phyloP scores from a whole-genome alignment of 2,888 invertebrate species.

The Pantelozetes paolii region DNA sequence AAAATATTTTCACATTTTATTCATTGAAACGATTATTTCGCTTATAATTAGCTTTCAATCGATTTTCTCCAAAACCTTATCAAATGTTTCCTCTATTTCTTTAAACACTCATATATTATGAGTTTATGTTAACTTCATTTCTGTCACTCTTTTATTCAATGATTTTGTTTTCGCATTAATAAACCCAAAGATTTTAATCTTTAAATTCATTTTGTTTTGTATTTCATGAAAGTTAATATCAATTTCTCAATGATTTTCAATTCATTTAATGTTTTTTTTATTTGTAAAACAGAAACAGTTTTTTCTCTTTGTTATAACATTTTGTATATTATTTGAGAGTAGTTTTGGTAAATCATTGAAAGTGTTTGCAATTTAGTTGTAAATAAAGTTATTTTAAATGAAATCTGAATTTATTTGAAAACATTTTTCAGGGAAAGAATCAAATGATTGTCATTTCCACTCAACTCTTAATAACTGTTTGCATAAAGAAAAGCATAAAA shows the following conservation, averaged over 20 bases:
- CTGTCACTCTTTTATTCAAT: neutral
- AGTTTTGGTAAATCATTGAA: no score
- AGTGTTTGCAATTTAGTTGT: no score
- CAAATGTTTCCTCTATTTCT: slow-evolving; percentile 12
- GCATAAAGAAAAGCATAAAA: neutral
- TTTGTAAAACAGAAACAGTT: no score
- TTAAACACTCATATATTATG: neutral
- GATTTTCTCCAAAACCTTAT: slow-evolving; percentile 25
- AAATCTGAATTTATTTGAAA: no score
- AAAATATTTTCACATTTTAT: neutral
- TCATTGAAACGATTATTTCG: slow-evolving; percentile 1
- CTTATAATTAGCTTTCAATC: slow-evolving; percentile 15
- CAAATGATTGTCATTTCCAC: neutral
- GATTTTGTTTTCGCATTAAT: slow-evolving; percentile 16
- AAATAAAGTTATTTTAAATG: no score
- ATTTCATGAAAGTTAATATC: neutral
- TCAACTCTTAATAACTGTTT: neutral
- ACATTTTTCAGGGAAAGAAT: neutral
- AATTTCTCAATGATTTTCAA: neutral
- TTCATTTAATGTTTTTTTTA: no score
- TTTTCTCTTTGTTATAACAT: no score
- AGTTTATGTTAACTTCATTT: neutral
- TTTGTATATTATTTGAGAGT: no score
- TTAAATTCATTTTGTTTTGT: slow-evolving; percentile 14
- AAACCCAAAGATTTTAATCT: slow-evolving; percentile 24